Base-by-base conservation (phyloP, 2,113 vertebrate species). In the Saccopteryx bilineata region DNA sequence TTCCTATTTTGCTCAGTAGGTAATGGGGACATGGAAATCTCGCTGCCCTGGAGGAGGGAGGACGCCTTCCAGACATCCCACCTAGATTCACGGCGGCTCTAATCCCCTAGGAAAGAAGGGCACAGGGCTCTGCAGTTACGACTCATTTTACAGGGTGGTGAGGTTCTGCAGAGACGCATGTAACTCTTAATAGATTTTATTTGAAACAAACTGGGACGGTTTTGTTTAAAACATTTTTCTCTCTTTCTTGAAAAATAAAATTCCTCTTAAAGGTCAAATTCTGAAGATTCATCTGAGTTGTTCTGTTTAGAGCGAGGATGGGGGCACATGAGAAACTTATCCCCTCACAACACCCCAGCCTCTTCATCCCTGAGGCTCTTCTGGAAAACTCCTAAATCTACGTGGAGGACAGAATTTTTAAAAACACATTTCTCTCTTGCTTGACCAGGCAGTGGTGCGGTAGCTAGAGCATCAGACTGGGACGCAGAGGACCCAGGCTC, bases 1-100 rank as follows among this genome's bases (percentile, higher is more conserved):
- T 72, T 96, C 95, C 94, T 95, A 15, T 96, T 96, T 91, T 87
- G 85, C 72, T 97, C 56, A 33, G 80, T 63, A 72, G 66, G 54
- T 87, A 68, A 78, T 28, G 85, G 46, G 90, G 96, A 71, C 92
- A 75, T 46, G 91, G 93, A 89, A 82, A 95, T 48, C 74, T 65
- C 60, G 85, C 91, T 75, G 80, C 56, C 61, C 60, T 78, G 19
- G 19, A 58, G 84, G 50, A 78, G 56, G 46, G 21, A 63, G 78
- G 39, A 79, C 79, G 50, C 48, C 56, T 58, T 66, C 3, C 0
- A 21, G n/a, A 71, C 84, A 31, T 33, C 72, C 81, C 80, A 90
- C 87, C 0, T 10, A 28, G 28, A 76, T 28, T 17, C n/a, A 68
- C 31, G 24, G 65, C 39, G 39, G 1, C n/a, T 91, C 87, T 93